phyloP scores from a whole-genome alignment of 2,113 vertebrate genomes.

The Suncus etruscus region DNA sequence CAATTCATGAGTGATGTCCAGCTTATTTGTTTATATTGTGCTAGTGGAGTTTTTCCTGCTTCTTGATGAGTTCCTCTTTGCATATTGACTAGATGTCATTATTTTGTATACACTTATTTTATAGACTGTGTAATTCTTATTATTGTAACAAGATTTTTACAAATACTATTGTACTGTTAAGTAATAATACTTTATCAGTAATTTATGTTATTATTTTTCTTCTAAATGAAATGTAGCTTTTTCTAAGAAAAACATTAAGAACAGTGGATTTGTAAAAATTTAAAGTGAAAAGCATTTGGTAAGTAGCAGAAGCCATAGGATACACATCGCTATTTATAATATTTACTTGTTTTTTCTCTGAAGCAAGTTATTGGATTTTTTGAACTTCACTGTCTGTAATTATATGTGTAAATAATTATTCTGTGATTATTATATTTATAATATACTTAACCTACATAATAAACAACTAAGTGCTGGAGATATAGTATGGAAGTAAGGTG shows the following conservation, averaged over 20 bases:
- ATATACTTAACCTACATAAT: too few species aligned
- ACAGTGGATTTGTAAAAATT: not conserved
- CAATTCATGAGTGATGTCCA: not conserved
- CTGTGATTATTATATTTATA: too few species aligned
- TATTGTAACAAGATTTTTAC: not conserved
- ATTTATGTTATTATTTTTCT: slow-evolving; percentile 25
- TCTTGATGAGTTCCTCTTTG: not conserved
- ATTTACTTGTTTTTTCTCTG: slow-evolving; percentile 14
- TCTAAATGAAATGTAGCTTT: slow-evolving; percentile 1
- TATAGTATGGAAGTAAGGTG: too few species aligned
- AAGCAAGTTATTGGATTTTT: not conserved
- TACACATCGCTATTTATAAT: not conserved
- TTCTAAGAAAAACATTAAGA: not conserved
- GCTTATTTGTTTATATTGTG: not conserved
- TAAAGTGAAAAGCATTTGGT: not conserved
- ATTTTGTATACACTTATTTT: slow-evolving; percentile 1
- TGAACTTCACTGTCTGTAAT: slow-evolving; percentile 17
- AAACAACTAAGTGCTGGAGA: too few species aligned
- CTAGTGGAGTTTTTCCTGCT: not conserved
- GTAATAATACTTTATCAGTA: not conserved
- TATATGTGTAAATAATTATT: not conserved
- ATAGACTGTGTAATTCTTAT: not conserved
- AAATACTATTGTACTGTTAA: not conserved
- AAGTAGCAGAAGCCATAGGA: not conserved
- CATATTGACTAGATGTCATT: slow-evolving; percentile 26